These are phyloP conservation scores for Papilio polyxenes DNA, from an alignment of 1,140 invertebrate genomes.

Conservation along the genomic window DNA sequence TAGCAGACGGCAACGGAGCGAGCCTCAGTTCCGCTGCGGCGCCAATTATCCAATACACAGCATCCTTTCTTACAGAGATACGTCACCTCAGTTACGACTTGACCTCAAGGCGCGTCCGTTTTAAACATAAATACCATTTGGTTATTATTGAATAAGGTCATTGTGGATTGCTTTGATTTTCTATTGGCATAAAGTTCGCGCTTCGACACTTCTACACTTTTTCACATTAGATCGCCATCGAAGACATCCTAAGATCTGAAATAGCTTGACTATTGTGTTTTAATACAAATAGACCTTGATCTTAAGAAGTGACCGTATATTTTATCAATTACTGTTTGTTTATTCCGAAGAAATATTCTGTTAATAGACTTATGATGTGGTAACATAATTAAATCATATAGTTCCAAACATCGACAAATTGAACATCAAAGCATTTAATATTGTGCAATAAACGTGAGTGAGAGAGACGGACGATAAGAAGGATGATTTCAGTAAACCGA, in stretches of 20 bases:
- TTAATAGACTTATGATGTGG: not conserved
- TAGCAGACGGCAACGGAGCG: not conserved
- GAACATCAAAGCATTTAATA: slow-evolving; percentile 5
- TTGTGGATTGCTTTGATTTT: not conserved
- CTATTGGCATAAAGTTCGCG: not conserved
- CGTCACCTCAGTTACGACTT: slow-evolving; percentile 7
- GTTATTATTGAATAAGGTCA: not conserved
- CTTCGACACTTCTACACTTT: not conserved
- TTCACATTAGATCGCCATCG: no score
- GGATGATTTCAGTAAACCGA: not conserved
- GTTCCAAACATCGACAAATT: not conserved
- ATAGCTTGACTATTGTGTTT: no score
- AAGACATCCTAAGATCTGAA: no score
- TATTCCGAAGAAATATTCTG: not conserved
- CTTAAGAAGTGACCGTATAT: no score
- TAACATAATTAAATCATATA: not conserved
- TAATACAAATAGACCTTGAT: no score
- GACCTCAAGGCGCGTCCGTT: slow-evolving; percentile 5
- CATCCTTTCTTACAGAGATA: slow-evolving; percentile 42
- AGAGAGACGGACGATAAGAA: not conserved
- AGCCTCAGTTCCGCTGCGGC: slow-evolving; percentile 18
- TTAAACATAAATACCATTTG: slow-evolving; percentile 23
- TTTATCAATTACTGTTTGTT: not conserved
- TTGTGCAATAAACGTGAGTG: not conserved
- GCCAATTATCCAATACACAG: slow-evolving; percentile 45